Evolutionary conservation across 2,888 invertebrate genomes (phyloP).

Genomic region (Chymomyza caudatula): DNA sequence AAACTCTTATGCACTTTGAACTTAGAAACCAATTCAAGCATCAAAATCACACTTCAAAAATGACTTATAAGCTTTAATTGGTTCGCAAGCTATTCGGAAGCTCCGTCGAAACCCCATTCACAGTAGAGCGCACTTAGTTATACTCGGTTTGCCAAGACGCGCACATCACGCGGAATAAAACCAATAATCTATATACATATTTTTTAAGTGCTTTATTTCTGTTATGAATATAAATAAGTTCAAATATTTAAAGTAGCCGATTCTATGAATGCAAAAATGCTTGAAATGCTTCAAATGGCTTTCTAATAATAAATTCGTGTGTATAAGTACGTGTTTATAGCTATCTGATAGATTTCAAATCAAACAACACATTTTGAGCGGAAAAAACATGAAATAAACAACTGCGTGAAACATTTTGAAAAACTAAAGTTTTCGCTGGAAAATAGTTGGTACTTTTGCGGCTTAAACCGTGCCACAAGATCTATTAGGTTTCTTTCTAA

Average conservation of each 20-base stretch:
- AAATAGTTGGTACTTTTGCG: background rate
- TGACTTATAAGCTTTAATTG: background rate
- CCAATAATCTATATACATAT: background rate
- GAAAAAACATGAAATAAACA: too few species aligned
- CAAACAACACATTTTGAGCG: too few species aligned
- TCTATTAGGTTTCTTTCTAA: background rate
- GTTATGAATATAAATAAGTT: too few species aligned
- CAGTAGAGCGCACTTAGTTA: background rate
- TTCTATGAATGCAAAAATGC: too few species aligned
- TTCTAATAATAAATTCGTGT: too few species aligned
- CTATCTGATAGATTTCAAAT: too few species aligned
- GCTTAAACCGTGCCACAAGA: too few species aligned
- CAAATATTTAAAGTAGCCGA: too few species aligned
- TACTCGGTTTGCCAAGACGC: background rate
- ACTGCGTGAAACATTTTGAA: too few species aligned
- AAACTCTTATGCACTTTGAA: slow-evolving; percentile 52
- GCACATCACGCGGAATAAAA: background rate
- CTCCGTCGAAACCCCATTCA: background rate
- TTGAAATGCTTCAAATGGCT: too few species aligned
- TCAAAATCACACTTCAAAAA: background rate
- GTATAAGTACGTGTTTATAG: too few species aligned
- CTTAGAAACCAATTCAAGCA: slow-evolving; percentile 21
- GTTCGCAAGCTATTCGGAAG: background rate
- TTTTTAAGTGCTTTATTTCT: too few species aligned
- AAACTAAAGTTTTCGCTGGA: background rate